Evolutionary conservation across 2,888 invertebrate genomes (phyloP), one percentile per base, ranked within the genome.

Genomic region (Cerastis rubricosa): DNA sequence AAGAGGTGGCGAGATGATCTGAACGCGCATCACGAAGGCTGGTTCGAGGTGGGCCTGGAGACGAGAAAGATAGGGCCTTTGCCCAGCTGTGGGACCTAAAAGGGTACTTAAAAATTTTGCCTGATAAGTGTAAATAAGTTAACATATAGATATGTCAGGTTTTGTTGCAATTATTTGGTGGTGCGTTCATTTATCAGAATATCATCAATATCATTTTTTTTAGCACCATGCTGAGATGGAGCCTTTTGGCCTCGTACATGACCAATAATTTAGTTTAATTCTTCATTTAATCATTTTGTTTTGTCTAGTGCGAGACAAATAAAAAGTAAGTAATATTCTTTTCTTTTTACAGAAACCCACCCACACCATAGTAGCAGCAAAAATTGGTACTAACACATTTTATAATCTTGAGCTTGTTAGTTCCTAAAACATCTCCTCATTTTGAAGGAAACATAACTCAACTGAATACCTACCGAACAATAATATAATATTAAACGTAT

Each of bases 401-500:
- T 1, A 57, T 14, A 57, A 25, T 17, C 25, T 25, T 14, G 25
- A 22, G 22, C 12, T 40, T 8, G 59, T 17, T 29, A 17, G 8
- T 35, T 35, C 1, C 12, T 29, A 12, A 45, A 43, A n/a, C 29
- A 6, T 14, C n/a, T 40, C 51, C 51, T 63, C 5, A 69, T 17
- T 8, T 64, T 40, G n/a, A 54, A 78, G 54, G 47, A 78, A 78
- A 78, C 40, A 65, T 29, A 67, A 76, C 63, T 65, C 40, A 67
- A 49, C 17, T 45, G 61, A 64, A 67, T 45, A 47, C 40, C 8
- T 35, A 75, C 17, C 0, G 7, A n/a, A 57, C 49, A 70, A 68
- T 61, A 73, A 59, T 67, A 49, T 69, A 47, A 74, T 73, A 65
- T 59, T 6, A 63, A 74, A 66, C 68, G 76, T 29, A 74, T 85